Conservation (phyloP, 2,888 invertebrate genomes). For the Lordiphosa fenestrarum region DNA sequence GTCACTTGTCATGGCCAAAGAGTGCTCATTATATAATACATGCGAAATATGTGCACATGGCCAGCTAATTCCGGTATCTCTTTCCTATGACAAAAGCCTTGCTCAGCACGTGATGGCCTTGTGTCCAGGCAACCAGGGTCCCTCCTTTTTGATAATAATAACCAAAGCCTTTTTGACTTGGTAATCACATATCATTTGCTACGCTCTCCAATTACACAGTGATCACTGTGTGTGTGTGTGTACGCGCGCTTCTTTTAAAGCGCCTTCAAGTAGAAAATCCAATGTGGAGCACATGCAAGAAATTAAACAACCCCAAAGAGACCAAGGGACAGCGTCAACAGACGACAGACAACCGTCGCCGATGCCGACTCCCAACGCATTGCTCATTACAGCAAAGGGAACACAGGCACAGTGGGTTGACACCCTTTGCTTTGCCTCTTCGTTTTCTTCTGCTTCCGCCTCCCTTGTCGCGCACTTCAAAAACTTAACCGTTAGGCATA, state of each 20-base stretch:
- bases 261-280: conserved; percentile 44
- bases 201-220: conserved; percentile 22
- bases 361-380: conserved; percentile 33
- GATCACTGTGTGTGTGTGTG: conserved; percentile 14
- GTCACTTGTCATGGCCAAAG: no score
- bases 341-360: conserved; percentile 12
- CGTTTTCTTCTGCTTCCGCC: conserved; percentile 14
- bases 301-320: conserved; percentile 48
- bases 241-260: conserved; percentile 33
- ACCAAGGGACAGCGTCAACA: conserved; percentile 25
- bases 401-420: conserved; percentile 29
- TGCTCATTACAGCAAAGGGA: conserved; percentile 51
- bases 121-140: conserved; percentile 31
- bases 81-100: conserved; percentile 2
- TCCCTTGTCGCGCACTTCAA: conserved; percentile 55
- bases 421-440: conserved; percentile 21
- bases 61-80: conserved; percentile 24
- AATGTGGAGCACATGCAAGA: conserved; percentile 48
- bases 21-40: conserved; percentile 21
- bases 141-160: conserved; percentile 17
- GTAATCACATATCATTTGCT: conserved; percentile 43
- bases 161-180: conserved; percentile 27
- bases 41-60: conserved; percentile 15
- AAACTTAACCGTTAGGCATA: conserved; percentile 73
- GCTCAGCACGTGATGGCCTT: conserved; percentile 8